Evolutionary conservation across 2,888 invertebrate species (phyloP).

Genomic region (Antheraea assamensis): DNA sequence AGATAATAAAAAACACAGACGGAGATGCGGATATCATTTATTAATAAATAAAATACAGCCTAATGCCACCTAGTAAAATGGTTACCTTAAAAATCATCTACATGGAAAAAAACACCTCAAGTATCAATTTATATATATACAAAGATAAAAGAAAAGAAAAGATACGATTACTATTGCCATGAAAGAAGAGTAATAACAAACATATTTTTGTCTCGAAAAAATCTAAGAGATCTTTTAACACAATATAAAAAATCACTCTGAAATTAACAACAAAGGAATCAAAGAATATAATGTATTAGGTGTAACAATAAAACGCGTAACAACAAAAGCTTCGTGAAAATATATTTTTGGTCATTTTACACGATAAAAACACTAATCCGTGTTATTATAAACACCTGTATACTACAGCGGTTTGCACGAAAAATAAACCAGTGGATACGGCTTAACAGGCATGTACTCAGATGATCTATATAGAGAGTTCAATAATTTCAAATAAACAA

Average conservation of each 20-base stretch:
- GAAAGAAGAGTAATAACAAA: too few species aligned
- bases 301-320: conserved; percentile 6
- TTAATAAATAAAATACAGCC: too few species aligned
- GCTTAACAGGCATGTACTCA: conserved; percentile 8
- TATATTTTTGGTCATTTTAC: conserved; percentile 4
- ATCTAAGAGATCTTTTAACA: neutral
- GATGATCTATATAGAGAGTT: neutral
- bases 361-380: conserved; percentile 20
- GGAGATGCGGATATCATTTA: too few species aligned
- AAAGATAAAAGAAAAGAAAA: neutral
- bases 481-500: neutral
- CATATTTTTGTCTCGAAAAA: neutral
- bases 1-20: too few species aligned
- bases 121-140: neutral
- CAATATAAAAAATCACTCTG: neutral
- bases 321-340: conserved; percentile 4
- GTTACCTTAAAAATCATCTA: too few species aligned
- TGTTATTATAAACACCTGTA: conserved; percentile 17
- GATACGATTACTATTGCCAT: too few species aligned
- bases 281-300: neutral
- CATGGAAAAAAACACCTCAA: too few species aligned
- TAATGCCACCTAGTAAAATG: too few species aligned
- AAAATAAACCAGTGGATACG: conserved; percentile 6
- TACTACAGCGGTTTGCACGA: conserved; percentile 1
- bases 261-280: neutral